Evolutionary conservation across 2,113 vertebrate genomes (phyloP).

Genomic region (Baryphthengus martii): DNA sequence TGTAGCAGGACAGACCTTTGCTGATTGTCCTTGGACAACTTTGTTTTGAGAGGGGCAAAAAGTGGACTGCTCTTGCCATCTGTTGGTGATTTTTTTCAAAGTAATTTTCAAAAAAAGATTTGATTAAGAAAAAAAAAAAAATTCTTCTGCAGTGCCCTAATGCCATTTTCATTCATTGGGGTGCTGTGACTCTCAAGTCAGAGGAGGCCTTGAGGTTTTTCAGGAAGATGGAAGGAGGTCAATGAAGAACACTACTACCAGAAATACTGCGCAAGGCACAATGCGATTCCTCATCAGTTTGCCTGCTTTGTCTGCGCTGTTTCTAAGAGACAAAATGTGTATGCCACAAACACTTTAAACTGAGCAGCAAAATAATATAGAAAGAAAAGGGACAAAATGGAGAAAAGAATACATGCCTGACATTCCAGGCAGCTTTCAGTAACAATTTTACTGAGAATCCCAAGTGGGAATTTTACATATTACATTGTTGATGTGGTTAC

Average conservation of each 20-base stretch:
- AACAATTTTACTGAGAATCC: neutral
- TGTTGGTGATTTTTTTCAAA: neutral
- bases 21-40: neutral
- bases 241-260: neutral
- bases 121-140: neutral
- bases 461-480: constrained; percentile 3
- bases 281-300: constrained; percentile 11
- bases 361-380: constrained; percentile 8
- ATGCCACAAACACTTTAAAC: neutral
- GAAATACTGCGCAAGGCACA: neutral
- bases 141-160: neutral
- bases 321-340: constrained; percentile 36
- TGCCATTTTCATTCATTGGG: neutral
- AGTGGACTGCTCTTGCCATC: neutral
- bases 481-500: neutral
- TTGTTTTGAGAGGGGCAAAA: neutral
- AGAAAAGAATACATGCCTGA: neutral
- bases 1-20: neutral
- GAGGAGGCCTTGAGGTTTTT: neutral
- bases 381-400: neutral
- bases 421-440: constrained; percentile 25
- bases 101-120: neutral
- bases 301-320: neutral
- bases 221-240: neutral
- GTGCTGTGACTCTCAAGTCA: neutral